Evolutionary conservation across 2,797 vertebrate species (phyloP).

Genomic region (Molossus molossus): DNA sequence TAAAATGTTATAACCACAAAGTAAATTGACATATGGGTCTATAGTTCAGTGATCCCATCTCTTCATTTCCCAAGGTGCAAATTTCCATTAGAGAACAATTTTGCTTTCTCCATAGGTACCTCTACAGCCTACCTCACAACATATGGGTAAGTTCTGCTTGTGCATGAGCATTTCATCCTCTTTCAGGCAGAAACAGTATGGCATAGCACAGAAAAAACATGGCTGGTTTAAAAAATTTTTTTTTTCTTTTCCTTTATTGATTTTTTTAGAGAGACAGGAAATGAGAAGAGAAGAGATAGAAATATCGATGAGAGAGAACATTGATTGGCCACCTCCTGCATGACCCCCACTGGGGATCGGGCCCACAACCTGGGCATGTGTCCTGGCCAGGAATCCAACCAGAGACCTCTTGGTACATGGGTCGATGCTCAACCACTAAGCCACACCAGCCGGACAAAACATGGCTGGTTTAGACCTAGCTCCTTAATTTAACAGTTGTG

Average conservation of each 20-base stretch:
- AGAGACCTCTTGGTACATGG: too few species aligned
- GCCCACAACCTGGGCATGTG: too few species aligned
- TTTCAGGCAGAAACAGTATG: conserved; percentile 35
- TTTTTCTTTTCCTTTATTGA: too few species aligned
- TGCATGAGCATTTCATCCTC: conserved; percentile 42
- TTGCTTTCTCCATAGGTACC: background rate
- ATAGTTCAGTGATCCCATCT: conserved; percentile 34
- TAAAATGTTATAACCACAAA: background rate
- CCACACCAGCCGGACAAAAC: too few species aligned
- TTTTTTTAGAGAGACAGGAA: too few species aligned
- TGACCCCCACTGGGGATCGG: too few species aligned
- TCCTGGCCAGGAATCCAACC: too few species aligned
- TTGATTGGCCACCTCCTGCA: too few species aligned
- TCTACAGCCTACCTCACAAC: background rate
- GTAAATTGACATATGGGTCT: background rate
- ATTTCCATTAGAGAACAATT: conserved; percentile 47
- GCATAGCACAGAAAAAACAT: conserved; percentile 43
- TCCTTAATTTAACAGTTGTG: conserved; percentile 11
- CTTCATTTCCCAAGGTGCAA: conserved; percentile 33
- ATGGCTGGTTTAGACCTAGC: background rate
- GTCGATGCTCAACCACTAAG: too few species aligned
- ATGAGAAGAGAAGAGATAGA: too few species aligned
- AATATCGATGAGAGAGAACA: too few species aligned
- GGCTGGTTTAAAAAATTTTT: background rate
- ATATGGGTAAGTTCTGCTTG: background rate